Evolutionary conservation across 1,140 invertebrate genomes (phyloP).

Genomic region (Octopus bimaculoides): DNA sequence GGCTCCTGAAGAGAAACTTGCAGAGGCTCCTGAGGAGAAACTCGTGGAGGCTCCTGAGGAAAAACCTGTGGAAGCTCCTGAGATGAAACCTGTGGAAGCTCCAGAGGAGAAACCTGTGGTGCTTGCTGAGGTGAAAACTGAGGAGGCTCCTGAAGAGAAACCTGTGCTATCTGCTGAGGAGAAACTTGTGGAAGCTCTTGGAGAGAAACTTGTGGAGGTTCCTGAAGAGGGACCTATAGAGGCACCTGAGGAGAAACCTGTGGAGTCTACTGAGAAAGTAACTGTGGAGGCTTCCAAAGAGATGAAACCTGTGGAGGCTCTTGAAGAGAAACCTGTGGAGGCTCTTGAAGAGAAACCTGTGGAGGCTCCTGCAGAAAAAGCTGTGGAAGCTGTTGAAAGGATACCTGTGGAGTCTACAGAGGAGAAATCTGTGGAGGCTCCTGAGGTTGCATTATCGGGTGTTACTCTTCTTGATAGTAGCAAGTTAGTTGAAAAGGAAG

Average conservation of each 20-base stretch:
- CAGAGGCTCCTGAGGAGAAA: not conserved
- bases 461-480: too few relatives aligned
- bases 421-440: not conserved
- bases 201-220: not conserved
- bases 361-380: not conserved
- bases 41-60: not conserved
- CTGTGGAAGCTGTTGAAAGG: not conserved
- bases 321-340: not conserved
- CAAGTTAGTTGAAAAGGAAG: too few relatives aligned
- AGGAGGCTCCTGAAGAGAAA: not conserved
- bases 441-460: too few relatives aligned
- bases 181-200: not conserved
- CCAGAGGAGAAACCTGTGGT: not conserved
- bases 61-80: not conserved
- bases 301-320: not conserved
- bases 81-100: not conserved
- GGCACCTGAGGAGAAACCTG: not conserved
- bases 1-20: not conserved
- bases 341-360: not conserved
- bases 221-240: too few relatives aligned
- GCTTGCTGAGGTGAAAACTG: not conserved
- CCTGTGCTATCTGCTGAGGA: not conserved
- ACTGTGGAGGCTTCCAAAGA: not conserved
- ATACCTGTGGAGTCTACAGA: not conserved
- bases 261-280: not conserved